Base-by-base conservation (phyloP, 2,888 invertebrate genomes). In the Rotaria sp. region DNA sequence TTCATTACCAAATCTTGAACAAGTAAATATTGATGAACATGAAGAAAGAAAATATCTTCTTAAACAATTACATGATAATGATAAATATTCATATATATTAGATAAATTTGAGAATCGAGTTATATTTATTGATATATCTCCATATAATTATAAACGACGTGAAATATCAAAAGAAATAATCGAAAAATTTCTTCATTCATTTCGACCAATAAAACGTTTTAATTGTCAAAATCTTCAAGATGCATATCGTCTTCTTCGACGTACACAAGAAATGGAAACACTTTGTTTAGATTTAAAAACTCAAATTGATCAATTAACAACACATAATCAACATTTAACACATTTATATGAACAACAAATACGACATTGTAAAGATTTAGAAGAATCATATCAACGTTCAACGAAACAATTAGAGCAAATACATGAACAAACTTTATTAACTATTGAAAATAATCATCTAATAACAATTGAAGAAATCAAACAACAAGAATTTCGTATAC, bases 141-240 rank as follows among this genome's bases (percentile, higher is more conserved):
- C 67, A 18, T 35, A 8, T 35, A 38, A 67, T 67, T 15, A 67
- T 38, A 21, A 10, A 7, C 26, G 67, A 11, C 67, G 35, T 38
- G 21, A 35, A 38, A 35, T 67, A 35, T 67, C 67, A 3, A 67
- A 67, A 67, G 67, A 35, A 67, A 35, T 67, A 0, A 13, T 67
- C 18, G 5, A 67, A 35, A 18, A 35, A 35, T 67, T 67, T 67
- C 67, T 67, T 21, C 4, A 35, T 35, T 67, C 67, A 21, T 67
- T 67, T 35, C 67, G 21, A 67, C 67, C 67, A 30, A 35, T 2
- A 35, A 35, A 35, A 15, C 67, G 67, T 35, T 67, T 67, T 21
- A 67, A 67, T 67, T 67, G 67, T 67, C 67, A 67, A 67, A 67
- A 67, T 35, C 67, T 67, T 67, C 67, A 67, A 67, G 67, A 67